phyloP scores from a whole-genome alignment of 2,113 vertebrate species.

The Callospermophilus lateralis region DNA sequence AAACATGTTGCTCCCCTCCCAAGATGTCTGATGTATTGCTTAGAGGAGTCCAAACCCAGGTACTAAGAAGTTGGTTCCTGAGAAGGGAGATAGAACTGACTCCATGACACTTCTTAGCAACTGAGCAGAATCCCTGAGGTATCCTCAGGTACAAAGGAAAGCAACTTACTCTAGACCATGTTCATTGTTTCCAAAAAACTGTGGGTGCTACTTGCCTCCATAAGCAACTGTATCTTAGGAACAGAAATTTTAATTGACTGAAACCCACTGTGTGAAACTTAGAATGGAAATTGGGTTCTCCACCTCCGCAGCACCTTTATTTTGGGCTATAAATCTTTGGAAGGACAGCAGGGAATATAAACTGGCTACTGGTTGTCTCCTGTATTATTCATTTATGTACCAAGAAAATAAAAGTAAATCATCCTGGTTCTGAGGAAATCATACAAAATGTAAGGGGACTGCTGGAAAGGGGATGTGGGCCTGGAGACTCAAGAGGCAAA shows the following conservation, averaged over 20 bases:
- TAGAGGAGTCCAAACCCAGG: constrained; percentile 45
- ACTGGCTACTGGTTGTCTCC: constrained; percentile 50
- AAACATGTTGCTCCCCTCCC: constrained; percentile 55
- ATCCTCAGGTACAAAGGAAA: background rate
- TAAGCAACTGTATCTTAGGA: constrained; percentile 84
- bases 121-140: background rate
- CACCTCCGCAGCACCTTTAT: constrained; percentile 83
- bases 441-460: background rate
- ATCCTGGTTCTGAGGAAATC: background rate
- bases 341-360: constrained; percentile 78
- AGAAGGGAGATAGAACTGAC: background rate
- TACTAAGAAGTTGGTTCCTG: background rate
- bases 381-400: constrained; percentile 62
- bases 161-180: constrained; percentile 1
- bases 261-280: constrained; percentile 72
- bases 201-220: constrained; percentile 72
- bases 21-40: constrained; percentile 50
- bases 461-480: no score
- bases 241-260: constrained; percentile 81
- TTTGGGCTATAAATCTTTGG: constrained; percentile 73
- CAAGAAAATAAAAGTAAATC: background rate
- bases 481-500: background rate
- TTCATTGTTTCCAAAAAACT: constrained; percentile 63
- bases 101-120: background rate
- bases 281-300: constrained; percentile 82